Base-by-base conservation (phyloP, 2,888 invertebrate genomes). In the Lissocephala sabroskyi region DNA sequence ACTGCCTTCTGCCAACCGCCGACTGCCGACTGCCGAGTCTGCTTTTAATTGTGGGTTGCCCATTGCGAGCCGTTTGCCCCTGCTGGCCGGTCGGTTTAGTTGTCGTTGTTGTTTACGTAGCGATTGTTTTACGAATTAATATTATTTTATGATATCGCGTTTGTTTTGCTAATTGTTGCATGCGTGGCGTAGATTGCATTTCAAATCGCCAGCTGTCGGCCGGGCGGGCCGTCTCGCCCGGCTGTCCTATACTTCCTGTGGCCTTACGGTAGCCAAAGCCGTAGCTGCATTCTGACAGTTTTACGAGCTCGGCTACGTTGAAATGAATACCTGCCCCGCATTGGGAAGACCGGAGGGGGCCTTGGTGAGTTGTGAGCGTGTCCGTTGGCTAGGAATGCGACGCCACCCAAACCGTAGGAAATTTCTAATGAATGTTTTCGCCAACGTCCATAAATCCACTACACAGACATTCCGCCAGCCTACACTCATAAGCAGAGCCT, bases 141-240 rank as follows among this genome's bases (percentile, higher is more conserved):
- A 67, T 65, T 74, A 75, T 74, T 79, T 77, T 71, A 78, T 71
- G 78, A 74, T 65, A 71, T 78, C 63, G 68, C 74, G 76, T 77
- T 78, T 74, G 75, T 74, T 74, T 74, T 74, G 75, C 76, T 74
- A 74, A 74, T 74, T 70, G 71, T 73, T 77, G 78, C 71, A 73
- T 73, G 71, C 77, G 78, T 73, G 71, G 71, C 71, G 71, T 59
- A 74, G 75, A 77, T 70, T 70, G 77, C 76, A 68, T 70, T 70
- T 68, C 73, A 23, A 1, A 16, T 10, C 37, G 36, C 56, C 49
- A 49, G 43, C 33, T 16, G 19, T 9, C 18, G 13, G 19, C 23
- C 26, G 3, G 5, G n/a, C n/a, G n/a, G 29, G 5, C 18, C 32
- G 32, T n/a, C 18, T 14, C 44, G 46, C 53, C 58, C 54, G 50